Evolutionary conservation across 1,140 invertebrate species (phyloP), one percentile per base, ranked within the genome.

Genomic region (Grapholita molesta): DNA sequence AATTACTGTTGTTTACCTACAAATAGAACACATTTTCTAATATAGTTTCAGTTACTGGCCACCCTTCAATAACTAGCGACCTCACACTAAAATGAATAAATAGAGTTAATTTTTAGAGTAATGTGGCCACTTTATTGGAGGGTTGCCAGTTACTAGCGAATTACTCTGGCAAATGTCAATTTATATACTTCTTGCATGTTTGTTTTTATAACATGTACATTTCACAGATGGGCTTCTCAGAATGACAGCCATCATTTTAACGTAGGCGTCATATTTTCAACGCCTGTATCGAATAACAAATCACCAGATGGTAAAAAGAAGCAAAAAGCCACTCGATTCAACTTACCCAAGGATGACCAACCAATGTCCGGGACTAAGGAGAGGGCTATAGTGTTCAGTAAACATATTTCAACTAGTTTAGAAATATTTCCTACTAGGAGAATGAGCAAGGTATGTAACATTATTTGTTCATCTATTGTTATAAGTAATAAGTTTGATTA

Each of bases 251-350:
- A 92, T 67, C 86, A 89, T 77, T 90, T 88, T 65, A 92, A 91
- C 68, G 86, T 89, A 15, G 92, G 94, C 67, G 95, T 96, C 0
- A 95, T 95, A 28, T 96, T 96, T 69, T 96, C 95, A 15, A 97
- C 96, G 0, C 96, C 96, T 1, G 95, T 97, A 0, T 95, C 92
- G 0, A 93, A 94, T 70, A 94, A 94, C 76, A 85, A 92, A 38
- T 89, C 88, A 0, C 86, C 88, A 18, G 88, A 88, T 2, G 80
- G 86, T 1, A 92, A 92, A 24, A 94, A 93, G 66, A 85, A 82
- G 64, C 72, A 77, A 1, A 95, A 95, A 78, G 80, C 92, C 1
- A 95, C 94, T 1, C 89, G 95, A 72, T 95, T 95, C 77, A 93
- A 94, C 33, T 76, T 96, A 23, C 88, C 88, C 0, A 80, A 82